phyloP scores from a whole-genome alignment of 1,140 invertebrate species.

The Drosophila suzukii region DNA sequence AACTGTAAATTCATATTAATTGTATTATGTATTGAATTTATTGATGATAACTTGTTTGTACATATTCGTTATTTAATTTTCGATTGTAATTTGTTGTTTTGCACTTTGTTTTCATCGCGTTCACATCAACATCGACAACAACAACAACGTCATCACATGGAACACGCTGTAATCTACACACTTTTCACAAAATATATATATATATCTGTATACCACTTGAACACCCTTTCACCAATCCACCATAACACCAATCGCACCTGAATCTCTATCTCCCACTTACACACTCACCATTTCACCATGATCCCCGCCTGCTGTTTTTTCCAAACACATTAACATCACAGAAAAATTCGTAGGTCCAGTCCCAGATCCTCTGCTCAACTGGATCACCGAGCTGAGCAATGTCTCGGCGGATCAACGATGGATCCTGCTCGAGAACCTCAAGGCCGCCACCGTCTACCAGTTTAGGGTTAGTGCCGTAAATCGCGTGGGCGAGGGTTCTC shows the following conservation, averaged over 20 bases:
- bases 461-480: slow-evolving; percentile 98
- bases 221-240: background rate
- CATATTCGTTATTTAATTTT: slow-evolving; percentile 42
- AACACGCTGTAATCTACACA: slow-evolving; percentile 22
- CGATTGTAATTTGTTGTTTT: slow-evolving; percentile 51
- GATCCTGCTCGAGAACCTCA: slow-evolving; percentile 93
- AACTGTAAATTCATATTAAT: slow-evolving; percentile 17
- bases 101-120: slow-evolving; percentile 40
- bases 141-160: slow-evolving; percentile 21
- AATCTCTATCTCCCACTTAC: slow-evolving; percentile 2
- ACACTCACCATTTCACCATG: background rate
- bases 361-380: slow-evolving; percentile 92
- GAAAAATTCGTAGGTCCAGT: slow-evolving; percentile 89
- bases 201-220: background rate
- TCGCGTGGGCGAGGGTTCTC: slow-evolving; percentile 95
- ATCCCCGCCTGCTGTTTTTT: slow-evolving; percentile 22
- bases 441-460: slow-evolving; percentile 97
- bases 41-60: slow-evolving; percentile 14
- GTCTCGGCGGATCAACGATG: slow-evolving; percentile 92
- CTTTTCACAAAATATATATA: slow-evolving; percentile 12
- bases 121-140: slow-evolving; percentile 42
- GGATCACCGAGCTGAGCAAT: slow-evolving; percentile 95
- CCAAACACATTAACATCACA: slow-evolving; percentile 81
- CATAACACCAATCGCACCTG: background rate
- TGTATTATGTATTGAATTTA: slow-evolving; percentile 22